Evolutionary conservation across 2,797 vertebrate genomes (phyloP).

Genomic region (Alectoris magna): DNA sequence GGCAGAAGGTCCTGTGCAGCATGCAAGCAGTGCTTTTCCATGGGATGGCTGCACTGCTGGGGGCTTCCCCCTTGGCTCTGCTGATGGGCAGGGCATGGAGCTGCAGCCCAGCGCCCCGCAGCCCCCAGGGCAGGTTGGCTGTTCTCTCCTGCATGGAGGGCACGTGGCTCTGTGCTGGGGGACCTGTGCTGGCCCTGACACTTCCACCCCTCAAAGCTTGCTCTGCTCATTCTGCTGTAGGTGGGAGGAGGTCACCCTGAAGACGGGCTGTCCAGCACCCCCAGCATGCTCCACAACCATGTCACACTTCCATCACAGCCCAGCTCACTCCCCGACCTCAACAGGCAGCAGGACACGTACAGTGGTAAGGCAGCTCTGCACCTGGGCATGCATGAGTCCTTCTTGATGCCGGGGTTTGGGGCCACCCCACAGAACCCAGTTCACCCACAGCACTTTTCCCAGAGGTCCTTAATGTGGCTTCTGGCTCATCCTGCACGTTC

Average conservation of each 20-base stretch:
- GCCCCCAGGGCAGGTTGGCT: background rate
- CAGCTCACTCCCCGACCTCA: conserved; percentile 78
- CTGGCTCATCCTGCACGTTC: background rate
- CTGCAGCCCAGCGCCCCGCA: background rate
- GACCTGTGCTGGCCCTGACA: fast-evolving
- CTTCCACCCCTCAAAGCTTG: background rate
- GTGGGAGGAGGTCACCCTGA: conserved; percentile 88
- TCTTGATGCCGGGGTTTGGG: fast-evolving
- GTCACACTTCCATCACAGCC: conserved; percentile 90
- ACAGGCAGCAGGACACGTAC: conserved; percentile 77
- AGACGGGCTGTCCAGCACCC: conserved; percentile 87
- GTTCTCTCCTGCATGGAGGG: background rate
- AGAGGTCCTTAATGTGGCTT: background rate
- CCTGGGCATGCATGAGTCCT: fast-evolving
- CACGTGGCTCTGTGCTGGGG: fast-evolving
- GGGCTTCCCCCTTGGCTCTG: background rate
- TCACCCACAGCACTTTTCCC: background rate
- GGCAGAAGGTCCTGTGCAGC: background rate
- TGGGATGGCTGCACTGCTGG: fast-evolving
- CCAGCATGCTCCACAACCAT: conserved; percentile 89
- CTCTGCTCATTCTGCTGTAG: conserved; percentile 73
- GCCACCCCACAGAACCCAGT: background rate
- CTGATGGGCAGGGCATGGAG: background rate
- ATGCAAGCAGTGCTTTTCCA: background rate
- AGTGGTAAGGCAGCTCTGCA: conserved; percentile 72